Base-by-base conservation (phyloP, 2,797 vertebrate species). In the Falco columbarius region DNA sequence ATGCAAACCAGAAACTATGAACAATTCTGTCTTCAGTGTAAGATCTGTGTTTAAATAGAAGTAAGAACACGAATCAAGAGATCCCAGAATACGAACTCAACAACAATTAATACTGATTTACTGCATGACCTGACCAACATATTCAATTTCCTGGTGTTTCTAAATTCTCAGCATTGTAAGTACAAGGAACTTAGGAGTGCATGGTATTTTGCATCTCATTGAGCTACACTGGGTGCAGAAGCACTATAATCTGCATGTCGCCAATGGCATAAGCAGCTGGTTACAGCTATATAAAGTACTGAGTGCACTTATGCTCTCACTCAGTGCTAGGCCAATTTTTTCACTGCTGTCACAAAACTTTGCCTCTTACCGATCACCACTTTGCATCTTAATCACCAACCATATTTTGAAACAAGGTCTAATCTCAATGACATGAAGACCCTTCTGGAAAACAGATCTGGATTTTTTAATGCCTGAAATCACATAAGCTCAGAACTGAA, bases 231-330 rank as follows among this genome's bases (percentile, higher is more conserved):
- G 54, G 26, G 36, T 63, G 38, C 67, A 81, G 76, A 81, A 93
- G 73, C 66, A 91, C 83, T 90, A 62, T 74, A 96, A 96, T 81
- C 88, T 94, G 66, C 61, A n/a, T 34, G 76, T 93, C 92, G 92
- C 67, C 24, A 26, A 20, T 17, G 58, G 61, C 3, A 8, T 2
- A 51, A 38, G 71, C 77, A 95, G 73, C 75, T 94, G 85, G 34
- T 47, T 92, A 61, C 47, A 68, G 84, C 20, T 42, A 76, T 18
- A 95, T 54, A 89, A 92, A 96, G 65, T 12, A 86, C 58, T 56
- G 15, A 65, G 44, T 4, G 21, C 58, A 72, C 46, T 86, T 89
- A 77, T 10, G 12, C 72, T 82, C 46, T 81, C 68, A 63, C 24
- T 38, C 54, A 36, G 29, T 5, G 6, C 21, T 42, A 38, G 14